Evolutionary conservation across 2,113 vertebrate genomes (phyloP), one percentile per base, ranked within the genome.

Genomic region (Myxocyprinus asiaticus): DNA sequence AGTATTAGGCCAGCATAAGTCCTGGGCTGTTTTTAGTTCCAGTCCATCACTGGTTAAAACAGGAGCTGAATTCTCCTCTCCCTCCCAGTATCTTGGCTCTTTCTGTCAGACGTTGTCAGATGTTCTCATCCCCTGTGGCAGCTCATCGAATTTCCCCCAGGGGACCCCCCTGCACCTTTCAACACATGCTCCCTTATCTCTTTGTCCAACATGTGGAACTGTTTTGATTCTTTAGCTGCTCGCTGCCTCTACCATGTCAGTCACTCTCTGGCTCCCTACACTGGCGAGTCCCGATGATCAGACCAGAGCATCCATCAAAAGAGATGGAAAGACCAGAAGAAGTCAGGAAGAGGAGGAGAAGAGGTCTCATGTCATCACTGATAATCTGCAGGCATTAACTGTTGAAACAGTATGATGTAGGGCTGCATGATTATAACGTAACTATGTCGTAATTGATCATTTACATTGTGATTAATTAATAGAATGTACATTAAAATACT

Each of bases 121-220:
- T 66, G 43, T 67, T 74, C 55, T 65, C 33, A 2, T 33, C 63
- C 58, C 76, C 63, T 61, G 42, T 74, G 69, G 61, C 69, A 78
- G 45, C 42, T 67, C 45, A 55, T 44, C 43, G 76, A 68, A 50
- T 78, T 53, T 64, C 43, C 74, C 63, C 63, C 45, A 9, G 9
- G 68, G 64, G 33, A 74, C 53, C 59, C 22, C 80, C 55, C 53
- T 44, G 73, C 9, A 42, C 68, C 81, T 67, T 59, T 78, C 42
- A 78, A 72, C 51, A 53, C 45, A 14, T 55, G 14, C 65, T 51
- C 63, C 22, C 69, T 78, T 82, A 82, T 82, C 81, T 78, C 76
- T 66, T 67, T 55, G 81, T 74, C 68, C 65, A 78, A 70, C 63
- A 78, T 75, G 44, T 14, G 7, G 74, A 70, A 51, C 55, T 42